Evolutionary conservation across 2,113 vertebrate species (phyloP), one percentile per base, ranked within the genome.

Genomic region (Rhynchopsitta pachyrhyncha): DNA sequence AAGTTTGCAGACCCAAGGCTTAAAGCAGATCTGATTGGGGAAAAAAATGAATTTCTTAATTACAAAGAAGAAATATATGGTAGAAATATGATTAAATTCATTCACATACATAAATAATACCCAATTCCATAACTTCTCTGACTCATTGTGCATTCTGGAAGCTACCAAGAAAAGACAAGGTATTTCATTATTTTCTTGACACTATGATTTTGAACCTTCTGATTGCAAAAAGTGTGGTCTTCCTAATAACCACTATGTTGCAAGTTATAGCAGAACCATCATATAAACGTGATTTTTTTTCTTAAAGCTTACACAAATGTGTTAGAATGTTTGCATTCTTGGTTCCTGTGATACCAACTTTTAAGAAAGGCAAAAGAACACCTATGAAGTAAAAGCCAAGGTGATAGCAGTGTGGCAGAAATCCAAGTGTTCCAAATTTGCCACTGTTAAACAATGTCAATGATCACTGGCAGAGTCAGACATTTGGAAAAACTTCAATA

Each of bases 271-370:
- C 3, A 19, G 27, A 90, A 28, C 9, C 27, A 52, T 63, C 50
- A 82, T 18, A 60, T 17, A 35, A 4, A 6, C 8, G 1, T 16
- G 5, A 49, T 20, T 63, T 20, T 70, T 91, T 92, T 74, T 73
- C 24, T 20, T 53, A 41, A 77, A 42, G 47, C 37, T 81, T 60
- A 69, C 12, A 66, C 7, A 10, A 92, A 91, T 70, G 18, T 90
- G 10, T 91, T 82, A 71, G 64, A 82, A 86, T 68, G 82, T 29
- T 95, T 87, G 68, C 25, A 70, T 94, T 92, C 42, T 95, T 97
- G 64, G 59, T 67, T 91, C 55, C 73, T 94, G 68, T 81, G 49
- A 82, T 73, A 86, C 2, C 31, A 62, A 71, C 57, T 95, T 95
- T 88, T 64, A 86, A 86, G 80, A 91, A 92, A 76, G 47, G n/a